These are phyloP conservation scores for Thymallus thymallus DNA, from an alignment of 2,113 vertebrate species.

Conservation along the genomic window DNA sequence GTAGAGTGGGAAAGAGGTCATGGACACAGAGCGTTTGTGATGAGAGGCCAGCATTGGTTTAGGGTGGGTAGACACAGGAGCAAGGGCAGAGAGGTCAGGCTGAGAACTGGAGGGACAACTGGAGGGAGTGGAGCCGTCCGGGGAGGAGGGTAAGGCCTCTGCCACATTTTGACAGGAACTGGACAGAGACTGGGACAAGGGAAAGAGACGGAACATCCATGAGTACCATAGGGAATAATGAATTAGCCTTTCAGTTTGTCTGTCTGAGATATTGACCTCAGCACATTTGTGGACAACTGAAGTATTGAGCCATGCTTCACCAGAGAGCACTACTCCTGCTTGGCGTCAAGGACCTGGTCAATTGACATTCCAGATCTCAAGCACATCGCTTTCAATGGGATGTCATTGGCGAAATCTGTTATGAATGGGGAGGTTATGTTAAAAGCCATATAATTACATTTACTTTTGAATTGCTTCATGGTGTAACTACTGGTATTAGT, in stretches of 20 bases:
- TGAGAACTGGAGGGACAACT: constrained; percentile 36
- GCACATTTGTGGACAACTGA: not conserved
- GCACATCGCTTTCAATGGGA: constrained; percentile 17
- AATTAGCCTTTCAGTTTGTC: not conserved
- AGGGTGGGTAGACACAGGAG: not conserved
- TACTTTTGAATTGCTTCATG: no score
- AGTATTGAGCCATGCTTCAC: constrained; percentile 8
- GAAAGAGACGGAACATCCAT: not conserved
- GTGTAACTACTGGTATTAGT: not conserved
- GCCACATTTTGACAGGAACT: constrained; percentile 72
- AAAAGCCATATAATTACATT: no score
- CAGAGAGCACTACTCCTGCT: not conserved
- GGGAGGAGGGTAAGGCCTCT: constrained; percentile 64
- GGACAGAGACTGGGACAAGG: constrained; percentile 52
- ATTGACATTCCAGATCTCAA: constrained; percentile 15
- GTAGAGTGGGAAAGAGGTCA: constrained; percentile 63
- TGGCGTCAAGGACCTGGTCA: constrained; percentile 14
- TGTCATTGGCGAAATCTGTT: constrained; percentile 2
- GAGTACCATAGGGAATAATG: not conserved
- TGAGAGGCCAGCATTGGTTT: constrained; percentile 5
- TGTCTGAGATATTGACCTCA: not conserved
- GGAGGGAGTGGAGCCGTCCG: constrained; percentile 41
- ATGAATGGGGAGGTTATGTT: constrained; percentile 16
- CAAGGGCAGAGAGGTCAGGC: constrained; percentile 26
- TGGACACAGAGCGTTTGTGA: constrained; percentile 72